These are phyloP conservation scores for Paracentrotus lividus DNA, from an alignment of 53 echinoderm and acorn worm species.

Conservation along the genomic window DNA sequence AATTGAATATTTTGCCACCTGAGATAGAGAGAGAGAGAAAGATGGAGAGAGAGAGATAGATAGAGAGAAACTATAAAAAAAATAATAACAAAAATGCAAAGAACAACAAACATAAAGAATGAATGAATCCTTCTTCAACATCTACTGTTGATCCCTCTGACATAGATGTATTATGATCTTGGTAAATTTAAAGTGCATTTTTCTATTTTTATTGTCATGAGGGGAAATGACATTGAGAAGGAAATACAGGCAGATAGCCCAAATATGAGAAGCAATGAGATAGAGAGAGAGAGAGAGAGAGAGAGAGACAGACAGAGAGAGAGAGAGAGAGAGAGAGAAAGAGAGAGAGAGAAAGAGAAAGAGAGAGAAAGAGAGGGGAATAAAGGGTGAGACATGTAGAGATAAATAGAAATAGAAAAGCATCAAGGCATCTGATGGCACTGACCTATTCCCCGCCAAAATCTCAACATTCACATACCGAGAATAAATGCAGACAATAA, in stretches of 20 bases:
- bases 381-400: neutral
- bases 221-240: neutral
- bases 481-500: neutral
- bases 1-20: no score
- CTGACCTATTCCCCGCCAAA: neutral
- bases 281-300: neutral
- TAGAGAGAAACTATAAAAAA: neutral
- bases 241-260: neutral
- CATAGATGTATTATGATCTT: no score
- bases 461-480: neutral
- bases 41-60: neutral
- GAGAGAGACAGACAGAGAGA: neutral
- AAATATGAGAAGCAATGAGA: neutral
- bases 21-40: neutral
- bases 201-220: no score
- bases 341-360: neutral
- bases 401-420: neutral
- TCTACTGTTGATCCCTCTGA: no score
- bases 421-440: neutral
- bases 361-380: neutral
- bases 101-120: neutral
- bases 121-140: no score
- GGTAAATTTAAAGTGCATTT: no score
- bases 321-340: neutral
- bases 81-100: neutral